Base-by-base conservation (phyloP, 2,113 vertebrate species). In the Scopus umbretta region DNA sequence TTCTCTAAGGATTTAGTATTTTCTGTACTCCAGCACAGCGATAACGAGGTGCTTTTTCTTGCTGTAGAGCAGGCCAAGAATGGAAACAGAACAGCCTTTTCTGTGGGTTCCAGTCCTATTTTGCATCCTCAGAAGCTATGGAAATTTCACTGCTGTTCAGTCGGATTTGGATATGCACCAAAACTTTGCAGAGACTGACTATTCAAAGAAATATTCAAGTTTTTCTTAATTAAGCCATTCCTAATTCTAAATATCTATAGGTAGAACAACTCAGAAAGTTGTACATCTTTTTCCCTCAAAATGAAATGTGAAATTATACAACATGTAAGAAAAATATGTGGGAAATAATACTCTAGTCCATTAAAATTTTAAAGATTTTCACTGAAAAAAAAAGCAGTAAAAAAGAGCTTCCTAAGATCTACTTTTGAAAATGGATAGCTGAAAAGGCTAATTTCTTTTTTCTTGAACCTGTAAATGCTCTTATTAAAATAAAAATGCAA, bases 1-100 rank as follows among this genome's bases (percentile, higher is more conserved):
- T 80, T 84, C 55, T 61, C 21, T 85, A 49, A 87, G 73, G 93
- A 84, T 29, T 55, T 26, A 14, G 38, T 47, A 19, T 56, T 79
- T 88, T 86, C 13, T 91, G 12, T 85, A 16, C 32, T 81, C 34
- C 25, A 68, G 11, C 49, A 34, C 5, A 53, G 22, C n/a, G 79
- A 67, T 75, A 81, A 72, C 43, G 36, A 94, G 56, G 65, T 81
- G 2, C 29, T 61, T 81, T 86, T 38, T 81, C 49, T 75, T 87
- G 30, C 86, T 83, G 25, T 66, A 88, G 13, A 82, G 23, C 16
- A 63, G 32, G 26, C 72, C n/a, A 88, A 40, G 47, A 90, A 80
- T 71, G 59, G 88, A 96, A 96, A 40, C 38, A 71, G 86, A 92
- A 92, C 65, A 95, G 61, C 29, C 52, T 93, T 92, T 86, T 73